phyloP scores from a whole-genome alignment of 2,888 invertebrate species.

The Steinernema carpocapsae region DNA sequence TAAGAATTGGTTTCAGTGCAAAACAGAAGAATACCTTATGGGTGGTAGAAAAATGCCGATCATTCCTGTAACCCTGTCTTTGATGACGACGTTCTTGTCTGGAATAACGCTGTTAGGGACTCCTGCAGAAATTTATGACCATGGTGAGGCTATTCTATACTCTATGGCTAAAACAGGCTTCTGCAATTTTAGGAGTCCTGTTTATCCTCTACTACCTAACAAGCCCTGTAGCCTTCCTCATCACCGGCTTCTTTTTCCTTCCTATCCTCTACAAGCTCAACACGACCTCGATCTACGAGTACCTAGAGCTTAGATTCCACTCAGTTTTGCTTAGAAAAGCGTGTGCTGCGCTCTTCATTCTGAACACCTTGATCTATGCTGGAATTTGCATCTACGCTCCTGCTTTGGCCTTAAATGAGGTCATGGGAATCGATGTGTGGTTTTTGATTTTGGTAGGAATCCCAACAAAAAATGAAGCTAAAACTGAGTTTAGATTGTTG shows the following conservation, averaged over 20 bases:
- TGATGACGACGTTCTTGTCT: constrained; percentile 57
- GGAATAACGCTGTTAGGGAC: constrained; percentile 58
- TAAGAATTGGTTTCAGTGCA: background rate
- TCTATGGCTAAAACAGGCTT: too few relatives aligned
- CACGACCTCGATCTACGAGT: constrained; percentile 29
- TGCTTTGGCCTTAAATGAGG: constrained; percentile 22
- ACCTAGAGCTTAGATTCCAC: constrained; percentile 10
- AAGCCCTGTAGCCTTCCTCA: constrained; percentile 29
- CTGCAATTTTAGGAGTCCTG: constrained; percentile 45
- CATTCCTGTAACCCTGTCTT: constrained; percentile 55
- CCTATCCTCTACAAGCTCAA: constrained; percentile 40
- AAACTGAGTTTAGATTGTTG: constrained; percentile 49
- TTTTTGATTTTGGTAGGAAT: constrained; percentile 25
- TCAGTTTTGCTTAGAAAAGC: background rate
- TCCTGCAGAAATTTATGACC: constrained; percentile 58
- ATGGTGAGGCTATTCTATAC: constrained; percentile 41
- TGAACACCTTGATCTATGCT: constrained; percentile 30
- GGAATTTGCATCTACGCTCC: constrained; percentile 32
- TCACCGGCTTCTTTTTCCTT: constrained; percentile 38
- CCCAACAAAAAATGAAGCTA: background rate
- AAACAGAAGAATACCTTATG: constrained; percentile 55
- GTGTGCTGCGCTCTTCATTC: constrained; percentile 23
- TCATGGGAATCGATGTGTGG: background rate
- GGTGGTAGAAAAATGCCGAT: constrained; percentile 57
- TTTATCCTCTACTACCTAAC: constrained; percentile 56